Conservation (phyloP, 2,113 vertebrate genomes). For the Ailuropoda melanoleuca region DNA sequence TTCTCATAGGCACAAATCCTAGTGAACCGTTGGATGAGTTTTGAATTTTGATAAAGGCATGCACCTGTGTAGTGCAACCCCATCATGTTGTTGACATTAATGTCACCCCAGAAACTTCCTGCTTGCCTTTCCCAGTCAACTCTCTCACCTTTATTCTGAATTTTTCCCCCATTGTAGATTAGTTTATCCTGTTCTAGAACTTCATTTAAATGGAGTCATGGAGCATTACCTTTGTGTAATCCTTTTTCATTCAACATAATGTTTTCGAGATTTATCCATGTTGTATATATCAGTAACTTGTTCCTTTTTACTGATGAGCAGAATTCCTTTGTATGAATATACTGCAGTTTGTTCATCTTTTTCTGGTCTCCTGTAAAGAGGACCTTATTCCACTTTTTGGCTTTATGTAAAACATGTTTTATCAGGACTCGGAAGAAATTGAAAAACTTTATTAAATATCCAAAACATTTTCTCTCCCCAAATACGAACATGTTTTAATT, state of each 20-base stretch:
- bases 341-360: background rate
- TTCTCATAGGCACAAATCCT: background rate
- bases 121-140: background rate
- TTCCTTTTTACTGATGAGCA: background rate
- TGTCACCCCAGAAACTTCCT: background rate
- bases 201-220: background rate
- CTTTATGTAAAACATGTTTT: background rate
- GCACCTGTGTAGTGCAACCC: too few species aligned
- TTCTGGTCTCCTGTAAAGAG: background rate
- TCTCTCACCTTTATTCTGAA: background rate
- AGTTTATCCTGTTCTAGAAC: background rate
- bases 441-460: background rate
- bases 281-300: background rate
- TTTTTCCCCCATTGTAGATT: background rate
- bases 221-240: background rate
- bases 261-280: background rate
- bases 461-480: constrained; percentile 28
- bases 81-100: background rate
- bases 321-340: background rate
- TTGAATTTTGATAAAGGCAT: background rate
- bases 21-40: background rate
- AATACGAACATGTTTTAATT: constrained; percentile 39
- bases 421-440: background rate
- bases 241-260: background rate
- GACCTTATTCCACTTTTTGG: background rate